Evolutionary conservation across 1,140 invertebrate species (phyloP), one percentile per base, ranked within the genome.

Genomic region (Pygmarrhopalites habei): DNA sequence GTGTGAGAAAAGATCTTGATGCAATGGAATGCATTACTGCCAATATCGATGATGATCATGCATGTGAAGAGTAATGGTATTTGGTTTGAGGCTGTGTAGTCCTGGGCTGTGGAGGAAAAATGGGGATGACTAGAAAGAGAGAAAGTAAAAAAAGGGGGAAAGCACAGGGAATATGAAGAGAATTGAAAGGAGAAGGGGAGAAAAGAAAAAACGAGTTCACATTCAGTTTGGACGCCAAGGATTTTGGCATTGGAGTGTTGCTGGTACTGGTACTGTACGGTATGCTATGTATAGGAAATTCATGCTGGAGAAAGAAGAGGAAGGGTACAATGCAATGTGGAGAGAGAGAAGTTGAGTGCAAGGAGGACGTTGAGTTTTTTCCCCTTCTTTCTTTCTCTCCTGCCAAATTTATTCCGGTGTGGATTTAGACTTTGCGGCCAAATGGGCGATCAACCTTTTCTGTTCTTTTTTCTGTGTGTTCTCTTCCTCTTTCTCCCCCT

Each of bases 31-130:
- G 46, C 58, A 60, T 60, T 60, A 52, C 44, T 60, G 58, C 58
- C 58, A 60, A 60, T 60, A 52, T 60, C 58, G 46, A 60, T 60
- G 58, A 60, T 60, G 44, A 60, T 60, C 58, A 35, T 60, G 19
- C 46, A 60, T 32, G 58, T 49, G 29, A 60, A 60, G 43, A 47
- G 58, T 60, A 60, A 60, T 60, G 58, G 58, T 21, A 60, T 60
- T 60, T 60, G 41, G 28, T 49, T 60, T 60, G 39, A n/a, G n/a
- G n/a, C n/a, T n/a, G n/a, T n/a, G n/a, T 46, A 49, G 58, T 32
- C 28, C 28, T 43, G 56, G 43, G 39, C 39, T 44, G 43, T 43
- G 56, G 56, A 26, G 15, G 15, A 35, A 35, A 35, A 35, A 35
- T 35, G 32, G 32, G 32, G n/a, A n/a, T n/a, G n/a, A n/a, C n/a